Evolutionary conservation across 1,140 invertebrate genomes (phyloP), one percentile per base, ranked within the genome.

Genomic region (Aphaenogaster ashmeadi): DNA sequence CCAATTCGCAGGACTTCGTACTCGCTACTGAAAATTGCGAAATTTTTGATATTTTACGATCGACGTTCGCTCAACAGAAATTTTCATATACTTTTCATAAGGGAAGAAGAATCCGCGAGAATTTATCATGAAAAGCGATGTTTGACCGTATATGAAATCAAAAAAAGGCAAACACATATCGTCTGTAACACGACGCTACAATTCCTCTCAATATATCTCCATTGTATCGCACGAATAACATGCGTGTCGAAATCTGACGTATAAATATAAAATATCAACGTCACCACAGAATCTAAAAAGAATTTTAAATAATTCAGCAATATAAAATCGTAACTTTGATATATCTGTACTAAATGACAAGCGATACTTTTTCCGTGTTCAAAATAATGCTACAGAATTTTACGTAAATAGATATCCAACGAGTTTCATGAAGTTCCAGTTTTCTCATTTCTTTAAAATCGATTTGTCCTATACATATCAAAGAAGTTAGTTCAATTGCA

Each of bases 21-120:
- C 44, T 83, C 21, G 33, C 44, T 18, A 72, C 47, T 33, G 1
- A 13, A 74, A n/a, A 47, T 83, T 47, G 41, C 38, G 41, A 58
- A 54, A 41, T 41, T 56, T 54, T 21, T 33, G n/a, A 18, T 56
- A 44, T 56, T 81, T 81, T 71, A 58, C 66, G 50, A 54, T 41
- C 13, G 21, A 41, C 36, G n/a, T 44, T 44, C 13, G 47, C 8
- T 33, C 13, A 41, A 41, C 15, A 54, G 4, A 71, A 67, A 41
- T 77, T 71, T 56, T 60, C 33, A 15, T 38, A 9, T n/a, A 54
- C 13, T 54, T 66, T 52, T 27, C 38, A 13, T 44, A 21, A 58
- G 11, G 0, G 13, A 27, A 47, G 4, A 41, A 21, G 15, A 47
- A 64, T 36, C 27, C 8, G 9, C 41, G 36, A 9, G 38, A 41